These are phyloP conservation scores for Chionis minor DNA, from an alignment of 2,113 vertebrate species.

Conservation along the genomic window DNA sequence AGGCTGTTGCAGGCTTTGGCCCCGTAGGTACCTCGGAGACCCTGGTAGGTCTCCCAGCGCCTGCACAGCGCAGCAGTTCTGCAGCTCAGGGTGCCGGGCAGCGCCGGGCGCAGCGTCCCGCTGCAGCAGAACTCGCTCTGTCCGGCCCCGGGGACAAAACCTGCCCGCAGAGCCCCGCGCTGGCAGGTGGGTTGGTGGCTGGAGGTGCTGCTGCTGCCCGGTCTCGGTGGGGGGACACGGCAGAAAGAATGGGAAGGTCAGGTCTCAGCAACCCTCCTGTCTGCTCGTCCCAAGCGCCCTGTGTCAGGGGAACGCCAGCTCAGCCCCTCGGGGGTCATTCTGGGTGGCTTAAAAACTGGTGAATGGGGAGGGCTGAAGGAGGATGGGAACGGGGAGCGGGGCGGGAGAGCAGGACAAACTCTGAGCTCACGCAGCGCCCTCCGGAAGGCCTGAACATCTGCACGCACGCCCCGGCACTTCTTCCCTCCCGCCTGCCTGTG, in stretches of 20 bases:
- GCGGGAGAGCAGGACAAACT: not conserved
- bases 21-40: no score
- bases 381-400: not conserved
- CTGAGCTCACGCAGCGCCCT: not conserved
- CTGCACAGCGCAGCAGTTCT: not conserved
- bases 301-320: not conserved
- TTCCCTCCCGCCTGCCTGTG: not conserved
- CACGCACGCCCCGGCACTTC: not conserved
- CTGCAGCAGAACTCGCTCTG: not conserved
- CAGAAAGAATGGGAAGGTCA: not conserved
- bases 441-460: not conserved
- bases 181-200: not conserved
- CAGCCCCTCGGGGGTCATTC: not conserved
- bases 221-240: not conserved
- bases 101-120: not conserved
- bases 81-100: not conserved
- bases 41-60: not conserved
- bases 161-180: fast-evolving
- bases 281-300: not conserved
- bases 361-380: not conserved
- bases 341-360: not conserved
- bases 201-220: not conserved
- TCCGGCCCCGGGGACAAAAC: not conserved
- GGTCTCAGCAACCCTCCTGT: not conserved
- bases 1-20: not conserved